These are phyloP conservation scores for Nycticryphes semicollaris DNA, from an alignment of 2,113 vertebrate genomes.

Conservation along the genomic window DNA sequence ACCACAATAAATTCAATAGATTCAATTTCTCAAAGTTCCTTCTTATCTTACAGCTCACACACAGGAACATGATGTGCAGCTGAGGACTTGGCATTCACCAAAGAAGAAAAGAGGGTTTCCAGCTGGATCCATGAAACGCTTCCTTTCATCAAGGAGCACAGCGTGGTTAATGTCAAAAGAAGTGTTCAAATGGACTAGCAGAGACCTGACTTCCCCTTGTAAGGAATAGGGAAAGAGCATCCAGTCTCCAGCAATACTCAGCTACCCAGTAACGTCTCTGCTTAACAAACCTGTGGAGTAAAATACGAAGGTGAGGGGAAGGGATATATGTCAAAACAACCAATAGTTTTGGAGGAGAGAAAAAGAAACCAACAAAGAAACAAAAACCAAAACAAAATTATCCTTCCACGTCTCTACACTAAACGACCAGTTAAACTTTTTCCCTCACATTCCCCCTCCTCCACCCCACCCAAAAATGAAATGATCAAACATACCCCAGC, in stretches of 20 bases:
- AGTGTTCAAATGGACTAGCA: not conserved
- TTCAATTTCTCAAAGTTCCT: not conserved
- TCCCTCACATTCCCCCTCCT: not conserved
- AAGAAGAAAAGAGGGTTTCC: constrained; percentile 3
- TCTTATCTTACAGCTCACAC: not conserved
- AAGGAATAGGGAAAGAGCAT: not conserved
- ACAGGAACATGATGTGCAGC: not conserved
- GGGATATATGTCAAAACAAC: not conserved
- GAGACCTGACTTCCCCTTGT: not conserved
- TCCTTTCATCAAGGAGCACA: not conserved
- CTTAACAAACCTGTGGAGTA: not conserved
- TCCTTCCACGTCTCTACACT: not conserved
- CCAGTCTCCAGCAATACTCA: not conserved
- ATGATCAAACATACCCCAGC: not conserved
- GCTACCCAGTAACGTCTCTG: not conserved
- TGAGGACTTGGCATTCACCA: not conserved
- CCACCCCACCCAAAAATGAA: not conserved
- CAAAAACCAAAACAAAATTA: not conserved
- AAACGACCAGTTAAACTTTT: not conserved
- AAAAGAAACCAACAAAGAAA: not conserved
- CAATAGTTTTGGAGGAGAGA: not conserved
- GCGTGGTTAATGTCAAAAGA: constrained; percentile 41
- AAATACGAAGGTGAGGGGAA: not conserved
- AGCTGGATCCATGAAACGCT: not conserved
- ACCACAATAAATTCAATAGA: not conserved